Percentiles rank a stretch among this genome's conserved stretches.
Evolutionary conservation across 1,140 invertebrate species (phyloP).

Genomic region (Sarcophaga peregrina): DNA sequence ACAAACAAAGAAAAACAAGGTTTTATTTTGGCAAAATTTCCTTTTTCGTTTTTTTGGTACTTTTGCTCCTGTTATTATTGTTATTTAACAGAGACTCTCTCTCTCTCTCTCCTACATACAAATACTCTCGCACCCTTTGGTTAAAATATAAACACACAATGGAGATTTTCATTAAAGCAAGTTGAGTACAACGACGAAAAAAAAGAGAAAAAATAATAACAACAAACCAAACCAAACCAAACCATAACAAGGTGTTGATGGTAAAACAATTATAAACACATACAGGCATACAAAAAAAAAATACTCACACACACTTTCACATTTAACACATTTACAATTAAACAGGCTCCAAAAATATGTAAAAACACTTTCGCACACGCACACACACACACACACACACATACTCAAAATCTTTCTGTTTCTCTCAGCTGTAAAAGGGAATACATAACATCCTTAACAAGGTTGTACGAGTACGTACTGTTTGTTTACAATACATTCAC

Average conservation of each 20-base stretch:
- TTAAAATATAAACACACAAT: neutral
- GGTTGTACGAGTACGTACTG: neutral
- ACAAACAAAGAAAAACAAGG: neutral
- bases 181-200: neutral
- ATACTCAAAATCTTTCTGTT: too few species aligned
- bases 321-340: too few species aligned
- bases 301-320: too few species aligned
- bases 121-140: neutral
- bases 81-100: neutral
- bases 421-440: neutral
- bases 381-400: too few species aligned
- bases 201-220: neutral
- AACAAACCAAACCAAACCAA: neutral
- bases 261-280: neutral
- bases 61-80: neutral
- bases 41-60: neutral
- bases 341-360: neutral
- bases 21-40: neutral
- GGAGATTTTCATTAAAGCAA: neutral
- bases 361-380: neutral
- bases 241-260: constrained; percentile 1
- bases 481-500: neutral
- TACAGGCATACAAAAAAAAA: too few species aligned
- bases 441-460: neutral
- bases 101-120: neutral